A percentile compares a stretch with the other conserved stretches of the same genome.
Conservation (phyloP, 2,888 invertebrate genomes). For the Eurytoma californica region DNA sequence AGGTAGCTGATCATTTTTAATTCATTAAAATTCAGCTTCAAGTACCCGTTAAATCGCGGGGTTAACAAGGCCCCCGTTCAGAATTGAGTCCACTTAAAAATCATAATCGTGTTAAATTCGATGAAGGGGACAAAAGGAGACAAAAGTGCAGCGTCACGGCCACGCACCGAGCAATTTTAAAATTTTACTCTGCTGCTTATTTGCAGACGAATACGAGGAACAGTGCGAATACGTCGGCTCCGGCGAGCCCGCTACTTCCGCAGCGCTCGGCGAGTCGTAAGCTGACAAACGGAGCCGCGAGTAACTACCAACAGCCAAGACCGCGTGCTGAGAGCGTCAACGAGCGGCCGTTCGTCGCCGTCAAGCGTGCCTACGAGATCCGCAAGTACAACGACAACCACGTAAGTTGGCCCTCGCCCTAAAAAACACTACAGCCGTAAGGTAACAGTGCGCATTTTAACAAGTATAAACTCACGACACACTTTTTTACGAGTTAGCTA, state of each 20-base stretch:
- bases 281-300: conserved; percentile 66
- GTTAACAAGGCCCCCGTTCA: too few species aligned
- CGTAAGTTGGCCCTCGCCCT: conserved; percentile 69
- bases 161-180: background rate
- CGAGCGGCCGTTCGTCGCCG: conserved; percentile 81
- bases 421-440: too few species aligned
- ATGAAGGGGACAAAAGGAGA: too few species aligned
- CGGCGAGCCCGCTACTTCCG: conserved; percentile 76
- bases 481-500: conserved; percentile 5
- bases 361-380: conserved; percentile 78
- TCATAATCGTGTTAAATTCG: background rate
- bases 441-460: too few species aligned
- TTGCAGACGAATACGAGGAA: conserved; percentile 58
- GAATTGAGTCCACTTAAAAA: too few species aligned
- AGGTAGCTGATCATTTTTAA: conserved; percentile 61
- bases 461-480: background rate
- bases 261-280: conserved; percentile 76
- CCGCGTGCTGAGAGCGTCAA: conserved; percentile 74
- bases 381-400: conserved; percentile 75
- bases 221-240: conserved; percentile 73
- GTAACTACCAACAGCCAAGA: conserved; percentile 63
- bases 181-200: conserved; percentile 23
- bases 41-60: too few species aligned
- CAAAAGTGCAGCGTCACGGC: background rate
- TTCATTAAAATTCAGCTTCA: too few species aligned